Conservation (phyloP, 2,888 invertebrate genomes). For the Ennomos quercinarius region DNA sequence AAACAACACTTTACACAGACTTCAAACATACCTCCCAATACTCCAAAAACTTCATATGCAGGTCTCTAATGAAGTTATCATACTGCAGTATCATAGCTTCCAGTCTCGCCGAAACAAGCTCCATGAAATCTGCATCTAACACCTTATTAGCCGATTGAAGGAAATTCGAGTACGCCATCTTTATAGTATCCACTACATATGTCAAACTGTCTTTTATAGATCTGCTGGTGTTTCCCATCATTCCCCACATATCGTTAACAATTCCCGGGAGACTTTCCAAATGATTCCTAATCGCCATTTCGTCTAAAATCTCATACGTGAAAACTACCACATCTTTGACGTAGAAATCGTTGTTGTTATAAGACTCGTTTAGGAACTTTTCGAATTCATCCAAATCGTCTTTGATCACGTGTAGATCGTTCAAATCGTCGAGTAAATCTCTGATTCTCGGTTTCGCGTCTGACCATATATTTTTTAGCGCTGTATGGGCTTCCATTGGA, state of each 20-base stretch:
- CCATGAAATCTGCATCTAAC: conserved; percentile 90
- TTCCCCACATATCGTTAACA: conserved; percentile 92
- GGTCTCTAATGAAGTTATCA: conserved; percentile 91
- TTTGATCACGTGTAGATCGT: conserved; percentile 89
- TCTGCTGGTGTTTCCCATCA: conserved; percentile 93
- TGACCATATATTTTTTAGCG: conserved; percentile 89
- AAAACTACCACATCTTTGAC: conserved; percentile 91
- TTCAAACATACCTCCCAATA: conserved; percentile 85
- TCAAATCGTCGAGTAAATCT: conserved; percentile 90
- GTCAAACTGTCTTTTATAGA: conserved; percentile 91
- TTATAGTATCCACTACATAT: conserved; percentile 90
- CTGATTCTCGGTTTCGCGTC: conserved; percentile 90
- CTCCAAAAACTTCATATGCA: conserved; percentile 87
- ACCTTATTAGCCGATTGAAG: conserved; percentile 89
- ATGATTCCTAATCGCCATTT: conserved; percentile 91
- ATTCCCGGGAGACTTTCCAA: conserved; percentile 92
- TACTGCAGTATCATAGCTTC: conserved; percentile 90
- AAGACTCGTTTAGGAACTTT: conserved; percentile 90
- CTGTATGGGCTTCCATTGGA: conserved; percentile 89
- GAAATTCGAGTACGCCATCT: conserved; percentile 89
- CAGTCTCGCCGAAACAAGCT: conserved; percentile 88
- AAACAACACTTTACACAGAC: background rate
- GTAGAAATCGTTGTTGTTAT: conserved; percentile 93
- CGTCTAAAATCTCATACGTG: conserved; percentile 89
- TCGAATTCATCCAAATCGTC: conserved; percentile 90